Evolutionary conservation across 2,888 invertebrate species (phyloP).

Genomic region (Linnaemya vulpina): DNA sequence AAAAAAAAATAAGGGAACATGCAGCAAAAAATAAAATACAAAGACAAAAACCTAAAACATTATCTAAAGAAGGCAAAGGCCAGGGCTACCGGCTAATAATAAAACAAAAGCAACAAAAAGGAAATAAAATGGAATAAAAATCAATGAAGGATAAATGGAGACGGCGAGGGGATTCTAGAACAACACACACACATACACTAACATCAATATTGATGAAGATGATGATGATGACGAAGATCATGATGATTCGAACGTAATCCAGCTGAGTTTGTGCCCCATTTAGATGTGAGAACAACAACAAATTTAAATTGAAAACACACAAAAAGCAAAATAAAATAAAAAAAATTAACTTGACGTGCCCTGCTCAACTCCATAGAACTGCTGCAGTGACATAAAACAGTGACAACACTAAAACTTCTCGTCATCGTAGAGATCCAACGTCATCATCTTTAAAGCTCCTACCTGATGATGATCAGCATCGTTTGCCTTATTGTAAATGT

Average conservation of each 20-base stretch:
- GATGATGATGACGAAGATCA: constrained; percentile 25
- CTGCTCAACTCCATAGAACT: not conserved
- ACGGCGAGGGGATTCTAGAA: not conserved
- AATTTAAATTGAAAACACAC: constrained; percentile 21
- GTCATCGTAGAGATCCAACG: constrained; percentile 57
- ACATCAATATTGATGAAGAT: constrained; percentile 65
- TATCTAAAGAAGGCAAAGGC: constrained; percentile 69
- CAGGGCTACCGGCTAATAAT: constrained; percentile 68
- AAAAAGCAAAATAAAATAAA: constrained; percentile 13
- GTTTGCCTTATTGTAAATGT: constrained; percentile 39
- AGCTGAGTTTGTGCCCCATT: constrained; percentile 70
- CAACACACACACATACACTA: constrained; percentile 41
- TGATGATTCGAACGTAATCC: constrained; percentile 71
- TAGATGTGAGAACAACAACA: constrained; percentile 54
- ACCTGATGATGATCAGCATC: constrained; percentile 40
- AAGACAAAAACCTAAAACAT: constrained; percentile 47
- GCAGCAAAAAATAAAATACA: constrained; percentile 39
- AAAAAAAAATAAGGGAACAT: constrained; percentile 53
- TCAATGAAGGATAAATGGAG: constrained; percentile 8
- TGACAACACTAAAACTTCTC: constrained; percentile 63
- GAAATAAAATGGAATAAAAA: constrained; percentile 42
- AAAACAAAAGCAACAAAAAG: constrained; percentile 36
- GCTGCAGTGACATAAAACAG: constrained; percentile 64
- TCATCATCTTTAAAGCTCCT: constrained; percentile 42
- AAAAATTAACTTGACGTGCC: constrained; percentile 4